Percentiles rank a stretch among this genome's conserved stretches.
Evolutionary conservation across 2,888 invertebrate species (phyloP).

Genomic region (Campoplex nolae): DNA sequence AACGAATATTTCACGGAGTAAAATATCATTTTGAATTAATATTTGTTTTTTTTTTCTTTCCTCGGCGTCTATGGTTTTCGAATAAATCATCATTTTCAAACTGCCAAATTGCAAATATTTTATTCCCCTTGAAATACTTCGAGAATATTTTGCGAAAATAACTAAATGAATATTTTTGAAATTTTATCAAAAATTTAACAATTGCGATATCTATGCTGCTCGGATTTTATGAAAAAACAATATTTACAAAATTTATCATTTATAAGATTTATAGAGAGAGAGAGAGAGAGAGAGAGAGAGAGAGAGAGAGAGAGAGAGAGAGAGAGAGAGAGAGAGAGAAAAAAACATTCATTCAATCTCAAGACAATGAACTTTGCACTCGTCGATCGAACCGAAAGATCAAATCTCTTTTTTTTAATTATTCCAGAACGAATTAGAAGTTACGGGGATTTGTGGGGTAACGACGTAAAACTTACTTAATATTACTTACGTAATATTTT

Average conservation of each 20-base stretch:
- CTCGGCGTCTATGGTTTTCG: neutral
- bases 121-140: neutral
- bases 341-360: neutral
- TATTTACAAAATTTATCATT: too few species aligned
- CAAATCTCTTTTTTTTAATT: neutral
- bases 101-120: neutral
- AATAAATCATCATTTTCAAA: neutral
- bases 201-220: neutral
- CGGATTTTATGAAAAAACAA: neutral
- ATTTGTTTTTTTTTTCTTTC: neutral
- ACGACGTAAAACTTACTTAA: slow-evolving; percentile 6
- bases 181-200: neutral
- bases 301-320: too few species aligned
- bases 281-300: too few species aligned
- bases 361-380: slow-evolving; percentile 9
- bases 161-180: neutral
- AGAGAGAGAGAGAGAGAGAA: too few species aligned
- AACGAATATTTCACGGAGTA: neutral
- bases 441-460: slow-evolving; percentile 33
- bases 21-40: neutral
- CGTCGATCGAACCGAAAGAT: neutral
- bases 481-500: slow-evolving; percentile 65
- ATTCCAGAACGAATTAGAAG: slow-evolving; percentile 1
- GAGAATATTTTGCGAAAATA: too few species aligned
- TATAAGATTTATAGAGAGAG: too few species aligned